Base-by-base conservation (phyloP, 1,140 invertebrate genomes). In the Grapholita molesta region DNA sequence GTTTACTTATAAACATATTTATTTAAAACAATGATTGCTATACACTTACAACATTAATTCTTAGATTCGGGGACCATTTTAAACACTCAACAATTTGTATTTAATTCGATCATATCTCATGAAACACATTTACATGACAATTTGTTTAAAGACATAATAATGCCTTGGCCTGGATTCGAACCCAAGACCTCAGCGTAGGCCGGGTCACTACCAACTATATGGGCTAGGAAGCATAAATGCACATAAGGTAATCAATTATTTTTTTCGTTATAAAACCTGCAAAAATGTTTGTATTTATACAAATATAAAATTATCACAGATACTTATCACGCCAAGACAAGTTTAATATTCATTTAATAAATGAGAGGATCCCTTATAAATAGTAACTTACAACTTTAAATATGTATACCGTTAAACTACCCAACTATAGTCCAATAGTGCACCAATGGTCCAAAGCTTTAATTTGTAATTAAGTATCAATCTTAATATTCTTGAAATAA, bases 221-320 rank as follows among this genome's bases (percentile, higher is more conserved):
- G 12, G 3, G n/a, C 35, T n/a, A n/a, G 12, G n/a, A 38, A 38
- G 12, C 12, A 38, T 11, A 3, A 4, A 38, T n/a, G 35, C 15
- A 38, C 5, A 38, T n/a, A 38, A 38, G 12, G n/a, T 48, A 18
- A 21, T 21, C 6, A 21, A 28, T 28, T 52, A 15, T 52, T 52
- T 52, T 52, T 25, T 61, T 32, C 55, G n/a, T 12, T 28, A 61
- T 61, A 61, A 61, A 38, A 61, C 15, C 25, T 61, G 55, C 3
- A 61, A 61, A n/a, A 32, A 15, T 30, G 28, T 3, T 61, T 61
- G 55, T 61, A 28, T 57, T 61, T n/a, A 25, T 61, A 61, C 55
- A 61, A 57, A 65, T 38, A 68, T 73, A 67, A 77, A 78, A 68
- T 74, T 82, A 80, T 80, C 80, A 82, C 78, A 82, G 80, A 77